These are phyloP conservation scores for Amiota mariae DNA, from an alignment of 2,888 invertebrate species.

Conservation along the genomic window DNA sequence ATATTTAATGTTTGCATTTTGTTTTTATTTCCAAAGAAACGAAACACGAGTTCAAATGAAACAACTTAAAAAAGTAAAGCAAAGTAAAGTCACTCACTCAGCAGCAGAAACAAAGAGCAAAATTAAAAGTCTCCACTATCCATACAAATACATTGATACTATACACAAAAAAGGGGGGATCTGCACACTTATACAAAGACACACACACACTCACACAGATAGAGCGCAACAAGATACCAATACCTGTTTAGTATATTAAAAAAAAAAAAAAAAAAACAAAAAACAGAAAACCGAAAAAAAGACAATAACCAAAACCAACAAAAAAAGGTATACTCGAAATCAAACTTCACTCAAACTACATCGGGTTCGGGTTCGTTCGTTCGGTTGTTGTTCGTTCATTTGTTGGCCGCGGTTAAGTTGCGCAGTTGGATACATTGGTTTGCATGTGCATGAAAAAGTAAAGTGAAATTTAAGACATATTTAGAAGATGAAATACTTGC, in stretches of 20 bases:
- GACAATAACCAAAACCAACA: slow-evolving; percentile 37
- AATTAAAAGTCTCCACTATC: slow-evolving; percentile 27
- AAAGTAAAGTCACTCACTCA: background rate
- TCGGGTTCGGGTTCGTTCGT: too few relatives aligned
- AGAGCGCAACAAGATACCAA: slow-evolving; percentile 5
- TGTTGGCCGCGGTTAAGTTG: too few relatives aligned
- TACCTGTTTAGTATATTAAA: slow-evolving; percentile 13
- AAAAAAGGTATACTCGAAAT: slow-evolving; percentile 26
- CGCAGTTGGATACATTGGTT: too few relatives aligned
- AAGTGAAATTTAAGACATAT: too few relatives aligned
- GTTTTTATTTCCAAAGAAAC: slow-evolving; percentile 28
- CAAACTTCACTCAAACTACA: slow-evolving; percentile 12
- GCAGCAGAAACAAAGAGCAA: background rate
- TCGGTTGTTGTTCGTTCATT: too few relatives aligned
- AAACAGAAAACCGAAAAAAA: slow-evolving; percentile 7
- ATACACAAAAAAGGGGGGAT: background rate
- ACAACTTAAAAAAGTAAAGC: background rate
- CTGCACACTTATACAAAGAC: background rate
- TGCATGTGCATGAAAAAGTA: too few relatives aligned
- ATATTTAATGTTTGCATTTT: slow-evolving; percentile 50
- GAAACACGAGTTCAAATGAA: slow-evolving; percentile 5
- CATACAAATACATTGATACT: background rate
- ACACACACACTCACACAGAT: slow-evolving; percentile 19
- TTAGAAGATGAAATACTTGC: too few relatives aligned
- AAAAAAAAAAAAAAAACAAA: slow-evolving; percentile 22